phyloP scores from a whole-genome alignment of 37 sponge, comb jelly and placozoan genomes.

The Geodia barretti region DNA sequence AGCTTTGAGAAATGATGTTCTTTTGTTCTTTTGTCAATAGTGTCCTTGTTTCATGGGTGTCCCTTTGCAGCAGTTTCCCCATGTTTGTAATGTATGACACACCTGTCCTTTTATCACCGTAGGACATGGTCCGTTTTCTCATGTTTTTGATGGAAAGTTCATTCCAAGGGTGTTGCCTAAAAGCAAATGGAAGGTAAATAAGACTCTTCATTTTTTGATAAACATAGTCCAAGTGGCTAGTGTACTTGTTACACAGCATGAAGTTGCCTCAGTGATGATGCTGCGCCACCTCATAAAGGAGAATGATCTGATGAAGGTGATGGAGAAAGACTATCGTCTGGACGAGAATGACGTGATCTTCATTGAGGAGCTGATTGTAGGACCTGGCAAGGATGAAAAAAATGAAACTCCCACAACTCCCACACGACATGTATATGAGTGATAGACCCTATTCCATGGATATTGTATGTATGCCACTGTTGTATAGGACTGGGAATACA shows the following conservation, averaged over 20 bases:
- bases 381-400: too few relatives aligned
- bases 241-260: conserved; percentile 82
- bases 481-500: conserved; percentile 72
- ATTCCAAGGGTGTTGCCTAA: conserved; percentile 62
- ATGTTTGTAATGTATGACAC: neutral
- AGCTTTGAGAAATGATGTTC: neutral
- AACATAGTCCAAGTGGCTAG: too few relatives aligned
- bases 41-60: too few relatives aligned
- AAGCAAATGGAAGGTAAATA: conserved; percentile 12
- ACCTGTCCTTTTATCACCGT: neutral
- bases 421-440: too few relatives aligned
- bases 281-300: conserved; percentile 74
- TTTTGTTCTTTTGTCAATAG: too few relatives aligned
- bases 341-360: conserved; percentile 74
- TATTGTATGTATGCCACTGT: too few relatives aligned
- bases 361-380: conserved; percentile 89
- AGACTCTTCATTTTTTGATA: neutral
- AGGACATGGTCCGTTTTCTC: conserved; percentile 98
- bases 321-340: conserved; percentile 70
- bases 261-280: conserved; percentile 87
- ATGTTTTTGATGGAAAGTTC: conserved; percentile 87
- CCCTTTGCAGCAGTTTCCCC: neutral
- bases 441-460: too few relatives aligned
- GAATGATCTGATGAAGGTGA: conserved; percentile 51
- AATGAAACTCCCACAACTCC: too few relatives aligned